Conservation (phyloP, 2,888 invertebrate genomes). For the Pogonocherus hispidulus region DNA sequence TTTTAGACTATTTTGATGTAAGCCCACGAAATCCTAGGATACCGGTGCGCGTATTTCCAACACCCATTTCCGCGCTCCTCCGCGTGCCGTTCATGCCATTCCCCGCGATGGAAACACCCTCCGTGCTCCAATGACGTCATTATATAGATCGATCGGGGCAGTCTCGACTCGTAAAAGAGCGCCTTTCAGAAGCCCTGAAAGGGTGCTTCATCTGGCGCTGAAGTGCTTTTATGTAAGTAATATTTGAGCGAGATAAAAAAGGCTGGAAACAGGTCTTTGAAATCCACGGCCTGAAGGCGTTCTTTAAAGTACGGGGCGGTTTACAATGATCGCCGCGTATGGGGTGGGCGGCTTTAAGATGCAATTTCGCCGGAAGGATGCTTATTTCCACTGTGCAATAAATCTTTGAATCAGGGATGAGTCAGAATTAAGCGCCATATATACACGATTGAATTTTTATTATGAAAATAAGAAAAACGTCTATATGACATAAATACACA, state of each 20-base stretch:
- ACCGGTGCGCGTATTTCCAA: background rate
- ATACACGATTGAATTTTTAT: no score
- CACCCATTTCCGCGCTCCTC: background rate
- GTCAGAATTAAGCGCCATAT: no score
- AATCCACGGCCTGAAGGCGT: background rate
- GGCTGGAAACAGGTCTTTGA: conserved; percentile 17
- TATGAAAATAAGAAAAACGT: no score
- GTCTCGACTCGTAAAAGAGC: background rate
- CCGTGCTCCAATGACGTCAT: conserved; percentile 18
- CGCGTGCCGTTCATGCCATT: background rate
- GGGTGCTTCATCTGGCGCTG: conserved; percentile 24
- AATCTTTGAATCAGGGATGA: background rate
- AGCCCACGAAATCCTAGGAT: background rate
- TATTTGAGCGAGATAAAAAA: conserved; percentile 27
- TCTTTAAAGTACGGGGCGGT: background rate
- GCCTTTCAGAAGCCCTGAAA: conserved; percentile 24
- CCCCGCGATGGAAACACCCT: background rate
- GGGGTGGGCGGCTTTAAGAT: conserved; percentile 2
- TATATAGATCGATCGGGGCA: conserved; percentile 24
- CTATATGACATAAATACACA: no score
- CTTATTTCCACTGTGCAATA: background rate
- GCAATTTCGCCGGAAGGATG: background rate
- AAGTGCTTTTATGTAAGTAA: conserved; percentile 28
- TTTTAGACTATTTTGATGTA: no score
- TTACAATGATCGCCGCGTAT: background rate